These are phyloP conservation scores for Parnassius apollo DNA, from an alignment of 2,888 invertebrate genomes.

Conservation along the genomic window DNA sequence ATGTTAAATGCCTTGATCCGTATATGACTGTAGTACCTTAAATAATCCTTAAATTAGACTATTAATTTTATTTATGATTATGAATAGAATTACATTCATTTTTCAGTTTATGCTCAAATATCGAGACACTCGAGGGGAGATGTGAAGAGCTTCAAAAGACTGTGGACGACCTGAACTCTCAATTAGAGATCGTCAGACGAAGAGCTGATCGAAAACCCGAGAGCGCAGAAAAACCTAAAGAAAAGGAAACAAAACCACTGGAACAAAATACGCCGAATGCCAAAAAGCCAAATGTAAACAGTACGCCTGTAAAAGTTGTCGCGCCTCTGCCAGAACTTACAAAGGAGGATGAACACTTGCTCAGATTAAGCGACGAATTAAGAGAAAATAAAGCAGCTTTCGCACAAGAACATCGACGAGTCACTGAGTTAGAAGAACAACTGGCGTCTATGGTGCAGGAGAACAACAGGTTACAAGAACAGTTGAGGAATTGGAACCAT, in stretches of 20 bases:
- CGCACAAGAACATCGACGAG: conserved; percentile 86
- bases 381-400: conserved; percentile 85
- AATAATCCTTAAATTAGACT: no score
- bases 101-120: conserved; percentile 85
- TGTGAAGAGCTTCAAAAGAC: conserved; percentile 91
- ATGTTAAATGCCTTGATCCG: no score
- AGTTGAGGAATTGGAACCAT: conserved; percentile 83
- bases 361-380: conserved; percentile 85
- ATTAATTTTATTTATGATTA: conserved; percentile 2
- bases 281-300: conserved; percentile 51
- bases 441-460: conserved; percentile 86
- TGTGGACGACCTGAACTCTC: conserved; percentile 86
- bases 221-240: conserved; percentile 67
- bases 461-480: conserved; percentile 86
- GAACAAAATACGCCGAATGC: conserved; percentile 44
- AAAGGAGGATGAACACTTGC: conserved; percentile 75
- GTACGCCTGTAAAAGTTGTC: conserved; percentile 59
- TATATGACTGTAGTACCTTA: no score
- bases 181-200: conserved; percentile 81
- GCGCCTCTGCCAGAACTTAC: conserved; percentile 73
- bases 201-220: conserved; percentile 79
- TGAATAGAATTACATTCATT: conserved; percentile 27
- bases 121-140: conserved; percentile 90
- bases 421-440: conserved; percentile 89
- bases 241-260: conserved; percentile 51